phyloP scores from a whole-genome alignment of 2,888 invertebrate genomes.

The Callyntrura guangdongensis region DNA sequence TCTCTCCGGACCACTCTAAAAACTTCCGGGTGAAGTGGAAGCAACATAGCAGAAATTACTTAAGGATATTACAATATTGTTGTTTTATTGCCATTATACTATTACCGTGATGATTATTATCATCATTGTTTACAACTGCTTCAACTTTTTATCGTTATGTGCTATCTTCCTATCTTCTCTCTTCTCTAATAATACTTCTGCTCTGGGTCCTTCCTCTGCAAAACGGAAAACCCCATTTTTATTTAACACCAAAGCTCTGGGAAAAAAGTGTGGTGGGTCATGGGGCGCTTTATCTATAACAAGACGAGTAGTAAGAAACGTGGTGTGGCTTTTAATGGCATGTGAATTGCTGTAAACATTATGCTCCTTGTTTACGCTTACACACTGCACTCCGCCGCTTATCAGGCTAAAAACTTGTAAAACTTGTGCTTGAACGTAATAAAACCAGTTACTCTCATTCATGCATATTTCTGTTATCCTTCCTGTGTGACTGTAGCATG shows the following conservation, averaged over 20 bases:
- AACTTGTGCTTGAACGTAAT: no score
- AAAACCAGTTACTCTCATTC: not conserved
- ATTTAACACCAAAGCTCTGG: not conserved
- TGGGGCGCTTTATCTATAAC: constrained; percentile 47
- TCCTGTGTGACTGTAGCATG: not conserved
- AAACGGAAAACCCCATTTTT: constrained; percentile 13
- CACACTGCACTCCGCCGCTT: constrained; percentile 11
- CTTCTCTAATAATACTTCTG: not conserved
- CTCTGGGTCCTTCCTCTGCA: not conserved
- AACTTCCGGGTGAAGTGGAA: constrained; percentile 50
- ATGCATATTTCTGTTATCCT: constrained; percentile 12
- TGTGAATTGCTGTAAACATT: not conserved
- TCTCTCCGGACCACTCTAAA: constrained; percentile 7
- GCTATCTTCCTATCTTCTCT: constrained; percentile 14
- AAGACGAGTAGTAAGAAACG: not conserved
- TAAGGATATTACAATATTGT: constrained; percentile 55
- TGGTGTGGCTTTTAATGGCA: constrained; percentile 14
- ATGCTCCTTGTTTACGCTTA: constrained; percentile 24
- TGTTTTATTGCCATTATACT: constrained; percentile 53
- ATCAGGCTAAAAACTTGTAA: not conserved
- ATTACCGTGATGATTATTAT: constrained; percentile 59
- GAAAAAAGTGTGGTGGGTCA: constrained; percentile 72
- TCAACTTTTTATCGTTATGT: constrained; percentile 55
- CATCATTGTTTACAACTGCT: constrained; percentile 63
- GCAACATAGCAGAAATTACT: constrained; percentile 57